Percentiles rank a stretch among this genome's conserved stretches.
These are phyloP conservation scores for Sinocyclocheilus rhinocerous DNA, from an alignment of 2,113 vertebrate genomes.

Conservation along the genomic window DNA sequence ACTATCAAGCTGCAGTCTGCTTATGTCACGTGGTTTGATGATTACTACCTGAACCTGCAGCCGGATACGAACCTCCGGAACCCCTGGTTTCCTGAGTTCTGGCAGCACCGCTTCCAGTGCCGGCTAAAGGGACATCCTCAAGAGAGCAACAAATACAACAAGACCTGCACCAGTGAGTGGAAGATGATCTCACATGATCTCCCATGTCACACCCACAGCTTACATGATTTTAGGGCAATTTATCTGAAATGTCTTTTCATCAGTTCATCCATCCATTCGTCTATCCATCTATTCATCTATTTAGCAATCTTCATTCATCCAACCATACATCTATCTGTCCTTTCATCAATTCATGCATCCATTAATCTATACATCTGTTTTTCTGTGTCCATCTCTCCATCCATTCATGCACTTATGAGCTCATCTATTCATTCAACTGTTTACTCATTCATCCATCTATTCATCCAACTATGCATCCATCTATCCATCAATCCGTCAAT, in stretches of 20 bases:
- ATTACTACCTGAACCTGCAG: conserved; percentile 93
- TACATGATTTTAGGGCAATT: neutral
- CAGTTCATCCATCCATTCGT: neutral
- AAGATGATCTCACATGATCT: neutral
- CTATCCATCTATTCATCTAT: too few relatives aligned
- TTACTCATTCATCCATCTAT: too few relatives aligned
- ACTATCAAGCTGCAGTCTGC: conserved; percentile 98
- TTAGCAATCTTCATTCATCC: neutral
- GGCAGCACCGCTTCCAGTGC: conserved; percentile 90
- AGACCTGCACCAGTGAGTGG: conserved; percentile 90
- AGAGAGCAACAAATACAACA: conserved; percentile 89
- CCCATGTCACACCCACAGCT: neutral
- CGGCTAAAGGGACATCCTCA: conserved; percentile 85
- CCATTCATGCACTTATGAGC: neutral
- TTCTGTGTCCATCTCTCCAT: neutral
- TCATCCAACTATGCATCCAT: too few relatives aligned
- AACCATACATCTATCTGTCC: neutral
- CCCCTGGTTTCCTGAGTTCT: conserved; percentile 86
- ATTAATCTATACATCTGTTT: neutral
- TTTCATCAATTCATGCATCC: neutral
- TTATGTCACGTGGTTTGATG: conserved; percentile 96
- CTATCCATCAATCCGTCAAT: too few relatives aligned
- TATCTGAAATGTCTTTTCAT: neutral
- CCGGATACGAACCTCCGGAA: conserved; percentile 91
- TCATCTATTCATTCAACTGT: neutral